phyloP scores from a whole-genome alignment of 2,888 invertebrate species.

The Drosophila yooni region DNA sequence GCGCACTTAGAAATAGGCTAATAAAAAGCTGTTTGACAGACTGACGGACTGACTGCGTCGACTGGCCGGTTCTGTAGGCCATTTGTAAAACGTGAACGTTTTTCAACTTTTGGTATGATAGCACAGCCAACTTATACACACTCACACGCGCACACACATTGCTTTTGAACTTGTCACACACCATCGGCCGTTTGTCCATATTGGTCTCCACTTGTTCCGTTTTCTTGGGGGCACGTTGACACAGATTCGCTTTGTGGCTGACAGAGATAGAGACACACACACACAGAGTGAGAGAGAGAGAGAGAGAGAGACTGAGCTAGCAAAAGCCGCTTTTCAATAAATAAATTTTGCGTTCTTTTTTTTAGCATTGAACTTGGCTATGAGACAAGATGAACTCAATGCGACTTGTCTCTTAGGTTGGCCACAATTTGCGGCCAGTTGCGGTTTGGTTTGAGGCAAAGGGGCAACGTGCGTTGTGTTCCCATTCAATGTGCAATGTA shows the following conservation, averaged over 20 bases:
- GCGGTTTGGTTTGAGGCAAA: conserved; percentile 52
- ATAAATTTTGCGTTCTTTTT: conserved; percentile 51
- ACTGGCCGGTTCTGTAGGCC: conserved; percentile 69
- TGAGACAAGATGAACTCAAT: conserved; percentile 21
- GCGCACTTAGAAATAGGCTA: conserved; percentile 66
- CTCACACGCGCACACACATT: conserved; percentile 20
- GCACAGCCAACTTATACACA: conserved; percentile 36
- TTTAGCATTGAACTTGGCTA: conserved; percentile 49
- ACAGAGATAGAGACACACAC: conserved; percentile 9
- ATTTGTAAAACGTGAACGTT: conserved; percentile 55
- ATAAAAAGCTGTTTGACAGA: conserved; percentile 69
- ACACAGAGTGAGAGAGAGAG: background rate
- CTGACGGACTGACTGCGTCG: conserved; percentile 36
- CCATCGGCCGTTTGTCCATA: conserved; percentile 67
- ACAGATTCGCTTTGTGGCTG: conserved; percentile 57
- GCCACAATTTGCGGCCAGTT: conserved; percentile 51
- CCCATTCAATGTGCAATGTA: conserved; percentile 25
- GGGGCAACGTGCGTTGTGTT: conserved; percentile 27
- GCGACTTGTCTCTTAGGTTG: conserved; percentile 24
- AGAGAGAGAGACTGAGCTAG: background rate
- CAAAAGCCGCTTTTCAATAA: conserved; percentile 59
- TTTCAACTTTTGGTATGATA: conserved; percentile 44
- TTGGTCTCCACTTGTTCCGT: conserved; percentile 72
- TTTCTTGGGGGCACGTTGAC: conserved; percentile 69
- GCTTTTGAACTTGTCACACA: conserved; percentile 75